Base-by-base conservation (phyloP, 2,113 vertebrate species). In the Galemys pyrenaicus region DNA sequence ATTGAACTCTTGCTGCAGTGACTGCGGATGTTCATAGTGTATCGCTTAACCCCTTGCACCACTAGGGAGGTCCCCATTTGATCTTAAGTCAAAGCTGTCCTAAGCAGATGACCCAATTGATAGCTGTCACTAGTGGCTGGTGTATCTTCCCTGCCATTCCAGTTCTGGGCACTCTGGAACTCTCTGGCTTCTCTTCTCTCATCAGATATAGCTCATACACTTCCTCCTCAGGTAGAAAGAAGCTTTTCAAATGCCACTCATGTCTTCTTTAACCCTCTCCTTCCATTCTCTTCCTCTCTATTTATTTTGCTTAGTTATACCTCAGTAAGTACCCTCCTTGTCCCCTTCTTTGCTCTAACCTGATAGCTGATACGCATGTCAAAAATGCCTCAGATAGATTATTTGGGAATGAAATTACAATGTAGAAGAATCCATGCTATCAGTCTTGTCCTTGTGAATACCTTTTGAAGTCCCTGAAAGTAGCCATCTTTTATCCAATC, bases 61-160 rank as follows among this genome's bases (percentile, higher is more conserved):
- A n/a, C n/a, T n/a, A n/a, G n/a, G n/a, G n/a, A n/a, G n/a, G n/a
- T n/a, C n/a, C 41, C 32, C 28, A 37, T 73, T 86, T 91, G 44
- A 19, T 74, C 35, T 88, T 77, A 73, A 96, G 73, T 56, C 41
- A 44, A n/a, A 65, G 37, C 60, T 87, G 75, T 91, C 70, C 32
- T 58, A 35, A 37, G 44, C 64, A 79, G 56, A 46, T 87, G 65
- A 60, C 35, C 41, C 81, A 85, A 1, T 20, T 87, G 58, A 41
- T 78, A 75, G 49, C 24, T 78, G 83, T 56, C 30, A 56, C 1
- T 56, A 24, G 68, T 81, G 35, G 41, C 67, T 54, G 19, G 0
- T 32, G 5, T 64, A 16, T 67, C 65, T 32, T 70, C 24, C 44
- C 44, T 73, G 28, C 20, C 54, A n/a, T 12, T 49, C 11, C 39